Conservation (phyloP, 2,113 vertebrate species). For the Bujurquina vittata region DNA sequence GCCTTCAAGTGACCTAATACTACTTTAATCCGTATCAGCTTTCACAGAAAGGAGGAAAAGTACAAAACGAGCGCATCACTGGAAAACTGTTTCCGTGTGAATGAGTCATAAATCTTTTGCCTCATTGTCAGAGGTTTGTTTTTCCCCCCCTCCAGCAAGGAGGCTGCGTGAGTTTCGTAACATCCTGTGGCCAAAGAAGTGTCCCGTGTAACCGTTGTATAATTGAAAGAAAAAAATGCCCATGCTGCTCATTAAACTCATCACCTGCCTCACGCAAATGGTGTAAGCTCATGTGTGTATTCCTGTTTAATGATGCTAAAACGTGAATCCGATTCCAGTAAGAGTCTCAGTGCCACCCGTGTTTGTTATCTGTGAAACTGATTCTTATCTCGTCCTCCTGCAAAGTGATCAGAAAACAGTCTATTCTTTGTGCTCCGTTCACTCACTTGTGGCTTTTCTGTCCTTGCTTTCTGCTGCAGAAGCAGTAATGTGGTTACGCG, state of each 20-base stretch:
- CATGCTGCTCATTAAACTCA: background rate
- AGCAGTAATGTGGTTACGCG: background rate
- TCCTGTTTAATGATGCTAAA: background rate
- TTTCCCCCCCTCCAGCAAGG: background rate
- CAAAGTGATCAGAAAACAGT: background rate
- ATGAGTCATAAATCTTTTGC: slow-evolving; percentile 7
- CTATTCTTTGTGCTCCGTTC: background rate
- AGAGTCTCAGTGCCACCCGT: background rate
- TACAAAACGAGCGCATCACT: background rate
- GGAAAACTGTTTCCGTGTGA: background rate
- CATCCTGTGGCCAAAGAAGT: background rate
- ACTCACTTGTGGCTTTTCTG: background rate
- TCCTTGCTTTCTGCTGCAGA: background rate
- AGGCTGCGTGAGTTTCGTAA: background rate
- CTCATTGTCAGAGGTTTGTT: background rate
- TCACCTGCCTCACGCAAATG: background rate
- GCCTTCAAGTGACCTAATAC: background rate
- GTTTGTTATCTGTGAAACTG: background rate
- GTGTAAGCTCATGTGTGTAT: background rate
- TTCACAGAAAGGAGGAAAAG: slow-evolving; percentile 21
- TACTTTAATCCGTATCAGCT: background rate
- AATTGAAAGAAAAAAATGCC: background rate
- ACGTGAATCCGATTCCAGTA: background rate
- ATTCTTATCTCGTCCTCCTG: background rate
- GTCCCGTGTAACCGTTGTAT: background rate